phyloP scores from a whole-genome alignment of 2,113 vertebrate genomes.

The Siniperca chuatsi region DNA sequence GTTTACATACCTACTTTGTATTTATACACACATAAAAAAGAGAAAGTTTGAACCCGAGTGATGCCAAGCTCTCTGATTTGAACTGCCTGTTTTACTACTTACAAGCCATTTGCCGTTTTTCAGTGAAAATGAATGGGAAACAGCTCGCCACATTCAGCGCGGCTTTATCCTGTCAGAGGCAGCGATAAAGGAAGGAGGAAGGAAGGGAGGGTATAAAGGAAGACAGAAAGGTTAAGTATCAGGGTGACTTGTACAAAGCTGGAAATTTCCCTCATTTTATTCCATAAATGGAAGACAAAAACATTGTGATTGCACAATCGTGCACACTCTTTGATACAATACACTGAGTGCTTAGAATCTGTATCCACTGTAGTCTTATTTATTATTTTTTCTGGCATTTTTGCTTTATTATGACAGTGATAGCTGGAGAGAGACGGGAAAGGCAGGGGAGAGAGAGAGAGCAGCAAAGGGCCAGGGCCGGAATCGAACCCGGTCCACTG shows the following conservation, averaged over 20 bases:
- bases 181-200: slow-evolving; percentile 22
- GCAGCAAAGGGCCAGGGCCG: too few species aligned
- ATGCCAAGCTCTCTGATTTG: not conserved
- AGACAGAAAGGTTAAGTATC: not conserved
- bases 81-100: not conserved
- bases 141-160: not conserved
- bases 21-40: not conserved
- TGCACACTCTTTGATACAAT: not conserved
- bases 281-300: not conserved
- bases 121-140: not conserved
- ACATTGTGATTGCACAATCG: not conserved
- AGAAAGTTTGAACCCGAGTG: not conserved
- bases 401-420: too few species aligned
- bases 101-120: not conserved
- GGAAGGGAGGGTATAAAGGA: slow-evolving; percentile 48
- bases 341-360: not conserved
- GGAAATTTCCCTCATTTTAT: not conserved
- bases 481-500: too few species aligned
- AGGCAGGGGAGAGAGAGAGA: too few species aligned
- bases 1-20: not conserved
- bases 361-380: not conserved
- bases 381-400: too few species aligned
- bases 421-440: too few species aligned
- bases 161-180: slow-evolving; percentile 13
- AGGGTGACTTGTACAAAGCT: slow-evolving; percentile 9